Base-by-base conservation (phyloP, 2,113 vertebrate species). In the Rafetus swinhoei region DNA sequence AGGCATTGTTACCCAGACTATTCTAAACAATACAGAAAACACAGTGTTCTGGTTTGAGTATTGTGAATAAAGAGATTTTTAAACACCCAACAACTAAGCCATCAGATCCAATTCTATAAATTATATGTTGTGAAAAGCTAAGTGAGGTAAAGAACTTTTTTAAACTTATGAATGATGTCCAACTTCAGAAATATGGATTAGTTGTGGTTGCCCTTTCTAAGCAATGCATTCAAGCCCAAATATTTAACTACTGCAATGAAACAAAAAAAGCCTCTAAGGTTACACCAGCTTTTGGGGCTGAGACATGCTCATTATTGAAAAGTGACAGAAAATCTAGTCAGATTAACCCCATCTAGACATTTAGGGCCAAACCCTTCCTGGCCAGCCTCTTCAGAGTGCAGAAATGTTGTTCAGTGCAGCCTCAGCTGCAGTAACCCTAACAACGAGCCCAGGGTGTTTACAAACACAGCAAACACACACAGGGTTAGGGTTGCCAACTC, bases 11-110 rank as follows among this genome's bases (percentile, higher is more conserved):
- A 97, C 94, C 92, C 92, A 95, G 94, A 84, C 89, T 96, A 74
- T 94, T 92, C 35, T 94, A 95, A 97, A 96, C 95, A 97, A 96
- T 87, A 94, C 93, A 84, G 80, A 92, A 95, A 97, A 94, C 69
- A 88, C 81, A 93, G 81, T 93, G 83, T 92, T 95, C 89, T 96
- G 82, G 74, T 59, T 90, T 27, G 53, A 92, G 82, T 92, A 87
- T 50, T 93, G 74, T 92, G 89, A 85, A 91, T 88, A 85, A 92
- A 95, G 88, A 94, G 50, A 74, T 69, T 84, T 25, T 77, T 86
- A 57, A 94, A 96, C 95, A 65, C 83, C 82, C 12, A 87, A 90
- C 89, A 89, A 95, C 90, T 96, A 84, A 87, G 90, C 89, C 92
- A 88, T 82, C 65, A 91, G 92, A 86, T 87, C 79, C 76, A 94